Conservation (phyloP, 2,888 invertebrate species). For the Chydorus sphaericus region DNA sequence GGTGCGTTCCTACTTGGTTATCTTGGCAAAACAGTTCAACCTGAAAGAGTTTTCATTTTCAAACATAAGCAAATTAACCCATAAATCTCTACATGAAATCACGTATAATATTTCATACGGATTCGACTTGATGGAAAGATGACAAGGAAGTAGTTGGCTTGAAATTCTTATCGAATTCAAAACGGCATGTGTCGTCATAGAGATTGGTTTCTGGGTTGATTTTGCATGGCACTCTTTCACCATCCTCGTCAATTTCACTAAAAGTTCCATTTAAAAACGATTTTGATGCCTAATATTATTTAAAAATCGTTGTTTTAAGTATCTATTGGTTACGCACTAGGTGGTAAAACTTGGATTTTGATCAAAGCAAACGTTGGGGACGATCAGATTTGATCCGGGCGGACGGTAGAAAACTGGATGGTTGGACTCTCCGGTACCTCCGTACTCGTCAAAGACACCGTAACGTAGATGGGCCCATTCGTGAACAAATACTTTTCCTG, state of each 20-base stretch:
- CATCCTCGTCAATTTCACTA: background rate
- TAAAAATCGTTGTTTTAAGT: background rate
- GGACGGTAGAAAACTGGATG: conserved; percentile 4
- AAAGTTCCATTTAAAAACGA: background rate
- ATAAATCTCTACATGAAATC: no score
- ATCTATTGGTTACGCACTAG: background rate
- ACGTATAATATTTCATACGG: background rate
- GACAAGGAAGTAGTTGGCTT: background rate
- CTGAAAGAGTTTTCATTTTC: conserved; percentile 3
- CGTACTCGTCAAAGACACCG: conserved; percentile 14
- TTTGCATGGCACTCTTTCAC: background rate
- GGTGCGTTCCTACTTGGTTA: conserved; percentile 6
- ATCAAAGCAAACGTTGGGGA: background rate
- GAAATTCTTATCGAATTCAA: background rate
- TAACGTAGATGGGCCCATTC: conserved; percentile 15
- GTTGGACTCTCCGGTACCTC: background rate
- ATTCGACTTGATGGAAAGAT: background rate
- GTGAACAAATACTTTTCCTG: conserved; percentile 12
- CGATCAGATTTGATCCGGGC: background rate
- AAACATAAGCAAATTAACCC: background rate
- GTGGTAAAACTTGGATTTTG: background rate
- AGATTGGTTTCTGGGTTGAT: background rate
- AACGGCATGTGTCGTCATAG: conserved; percentile 2
- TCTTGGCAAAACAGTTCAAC: conserved; percentile 17
- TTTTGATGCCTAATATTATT: background rate